These are phyloP conservation scores for Thaumatotibia leucotreta DNA, from an alignment of 1,140 invertebrate genomes.

Conservation along the genomic window DNA sequence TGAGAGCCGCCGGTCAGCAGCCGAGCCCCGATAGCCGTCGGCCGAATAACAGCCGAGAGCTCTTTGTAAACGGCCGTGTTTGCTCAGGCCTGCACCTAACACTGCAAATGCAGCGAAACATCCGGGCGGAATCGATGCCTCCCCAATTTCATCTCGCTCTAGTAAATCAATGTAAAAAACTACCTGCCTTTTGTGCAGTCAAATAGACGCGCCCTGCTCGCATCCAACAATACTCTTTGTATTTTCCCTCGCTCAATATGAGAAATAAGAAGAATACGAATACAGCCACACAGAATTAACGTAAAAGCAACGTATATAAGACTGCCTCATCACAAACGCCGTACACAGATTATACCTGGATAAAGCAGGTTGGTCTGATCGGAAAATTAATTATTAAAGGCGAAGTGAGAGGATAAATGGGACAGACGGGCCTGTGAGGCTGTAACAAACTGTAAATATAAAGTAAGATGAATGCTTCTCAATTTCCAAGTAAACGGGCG, in stretches of 20 bases:
- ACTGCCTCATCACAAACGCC: neutral
- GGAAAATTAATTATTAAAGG: neutral
- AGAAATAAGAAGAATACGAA: neutral
- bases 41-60: neutral
- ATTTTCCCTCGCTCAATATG: neutral
- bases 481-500: neutral
- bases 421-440: neutral
- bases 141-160: slow-evolving; percentile 7
- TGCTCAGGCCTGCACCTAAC: slow-evolving; percentile 1
- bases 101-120: slow-evolving; percentile 2
- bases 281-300: neutral
- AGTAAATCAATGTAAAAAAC: slow-evolving; percentile 11
- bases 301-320: neutral
- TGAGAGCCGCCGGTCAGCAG: neutral
- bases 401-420: neutral
- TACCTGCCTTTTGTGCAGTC: neutral
- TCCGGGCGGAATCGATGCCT: slow-evolving; percentile 2
- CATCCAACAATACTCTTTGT: neutral
- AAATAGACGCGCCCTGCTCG: neutral
- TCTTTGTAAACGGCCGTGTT: neutral
- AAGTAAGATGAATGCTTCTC: neutral
- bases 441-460: neutral
- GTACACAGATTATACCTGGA: neutral
- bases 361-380: neutral
- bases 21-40: neutral